A percentile compares a stretch with the other conserved stretches of the same genome.
phyloP scores from a whole-genome alignment of 2,113 vertebrate genomes.

The Eira barbara region DNA sequence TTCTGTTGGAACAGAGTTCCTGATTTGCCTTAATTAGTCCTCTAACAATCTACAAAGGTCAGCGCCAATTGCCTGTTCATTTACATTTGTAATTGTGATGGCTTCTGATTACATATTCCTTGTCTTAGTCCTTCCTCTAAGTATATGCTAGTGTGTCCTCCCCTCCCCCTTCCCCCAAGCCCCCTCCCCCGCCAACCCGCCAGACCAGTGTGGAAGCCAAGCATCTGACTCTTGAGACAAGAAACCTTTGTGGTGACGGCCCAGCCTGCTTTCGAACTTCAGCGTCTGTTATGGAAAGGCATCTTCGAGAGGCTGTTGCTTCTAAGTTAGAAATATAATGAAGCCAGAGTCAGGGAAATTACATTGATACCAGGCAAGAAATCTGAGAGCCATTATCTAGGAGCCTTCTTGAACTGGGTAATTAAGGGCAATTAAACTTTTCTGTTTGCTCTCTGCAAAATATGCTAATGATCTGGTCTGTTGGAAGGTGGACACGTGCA shows the following conservation, averaged over 20 bases:
- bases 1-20: constrained; percentile 76
- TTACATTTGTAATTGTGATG: constrained; percentile 86
- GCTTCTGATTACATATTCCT: constrained; percentile 85
- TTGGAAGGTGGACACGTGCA: constrained; percentile 43
- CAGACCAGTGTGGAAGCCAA: not conserved
- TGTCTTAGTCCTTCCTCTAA: constrained; percentile 74
- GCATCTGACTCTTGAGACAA: not conserved
- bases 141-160: not conserved
- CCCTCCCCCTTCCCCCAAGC: not conserved
- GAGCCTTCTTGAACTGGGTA: constrained; percentile 91
- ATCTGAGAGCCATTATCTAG: constrained; percentile 89
- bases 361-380: constrained; percentile 88
- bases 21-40: constrained; percentile 87
- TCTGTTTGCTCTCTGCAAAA: constrained; percentile 91
- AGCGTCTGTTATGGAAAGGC: constrained; percentile 40
- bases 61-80: constrained; percentile 85
- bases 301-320: constrained; percentile 43
- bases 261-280: not conserved
- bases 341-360: constrained; percentile 90
- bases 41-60: constrained; percentile 87
- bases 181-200: not conserved
- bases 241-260: constrained; percentile 50
- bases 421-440: constrained; percentile 96
- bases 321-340: constrained; percentile 82
- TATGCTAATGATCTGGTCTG: constrained; percentile 89